Evolutionary conservation across 2,888 invertebrate species (phyloP).

Genomic region (Platycnemis pennipes): DNA sequence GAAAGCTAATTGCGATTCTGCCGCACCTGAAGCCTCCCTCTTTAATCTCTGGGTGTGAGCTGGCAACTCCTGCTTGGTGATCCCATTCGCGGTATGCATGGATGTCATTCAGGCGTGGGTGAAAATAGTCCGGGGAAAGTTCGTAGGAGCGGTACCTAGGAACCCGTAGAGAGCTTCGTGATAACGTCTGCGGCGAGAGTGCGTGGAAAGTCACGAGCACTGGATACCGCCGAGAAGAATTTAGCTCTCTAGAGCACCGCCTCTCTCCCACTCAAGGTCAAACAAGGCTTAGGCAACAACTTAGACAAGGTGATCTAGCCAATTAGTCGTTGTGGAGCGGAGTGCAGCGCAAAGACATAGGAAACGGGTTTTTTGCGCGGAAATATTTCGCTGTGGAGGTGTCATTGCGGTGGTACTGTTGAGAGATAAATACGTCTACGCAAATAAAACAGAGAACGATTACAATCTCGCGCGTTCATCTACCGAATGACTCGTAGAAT

Average conservation of each 20-base stretch:
- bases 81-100: not conserved
- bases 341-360: not conserved
- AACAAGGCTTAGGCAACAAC: not conserved
- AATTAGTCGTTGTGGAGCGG: not conserved
- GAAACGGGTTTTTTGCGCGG: not conserved
- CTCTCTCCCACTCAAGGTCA: constrained; percentile 1
- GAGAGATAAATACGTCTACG: not conserved
- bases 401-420: not conserved
- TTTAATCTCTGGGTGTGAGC: not conserved
- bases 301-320: constrained; percentile 2
- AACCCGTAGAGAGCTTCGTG: not conserved
- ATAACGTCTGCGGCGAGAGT: not conserved
- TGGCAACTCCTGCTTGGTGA: not conserved
- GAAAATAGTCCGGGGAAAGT: constrained; percentile 27
- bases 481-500: too few relatives aligned
- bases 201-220: not conserved
- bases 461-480: too few relatives aligned
- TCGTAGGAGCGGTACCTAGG: not conserved
- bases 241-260: not conserved
- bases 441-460: too few relatives aligned
- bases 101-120: constrained; percentile 26
- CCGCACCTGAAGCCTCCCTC: not conserved
- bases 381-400: not conserved
- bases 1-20: not conserved
- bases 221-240: not conserved